These are phyloP conservation scores for Drosophila albomicans DNA, from an alignment of 1,140 invertebrate genomes.

Conservation along the genomic window DNA sequence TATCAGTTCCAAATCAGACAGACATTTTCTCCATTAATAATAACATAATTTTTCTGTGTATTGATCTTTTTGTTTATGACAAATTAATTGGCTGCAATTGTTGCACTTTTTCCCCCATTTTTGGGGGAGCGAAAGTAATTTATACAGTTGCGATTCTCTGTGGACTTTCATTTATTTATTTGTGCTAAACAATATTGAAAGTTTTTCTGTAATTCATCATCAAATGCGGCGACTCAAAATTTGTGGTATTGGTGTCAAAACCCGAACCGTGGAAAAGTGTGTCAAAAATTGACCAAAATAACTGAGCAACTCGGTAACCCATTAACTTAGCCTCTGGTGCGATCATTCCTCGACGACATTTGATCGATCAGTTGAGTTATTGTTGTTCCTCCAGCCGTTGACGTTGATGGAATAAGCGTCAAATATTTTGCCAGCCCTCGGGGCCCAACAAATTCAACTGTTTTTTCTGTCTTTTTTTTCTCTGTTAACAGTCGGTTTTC, in stretches of 20 bases:
- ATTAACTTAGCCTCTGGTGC: slow-evolving; percentile 57
- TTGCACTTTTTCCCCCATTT: slow-evolving; percentile 17
- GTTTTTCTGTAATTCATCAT: slow-evolving; percentile 29
- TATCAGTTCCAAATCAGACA: slow-evolving; percentile 48
- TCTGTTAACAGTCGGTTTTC: background rate
- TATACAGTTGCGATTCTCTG: slow-evolving; percentile 45
- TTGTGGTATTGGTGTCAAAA: slow-evolving; percentile 53
- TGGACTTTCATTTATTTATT: slow-evolving; percentile 6
- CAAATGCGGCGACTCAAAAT: slow-evolving; percentile 16
- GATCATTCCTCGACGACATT: slow-evolving; percentile 64
- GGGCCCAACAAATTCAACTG: slow-evolving; percentile 39
- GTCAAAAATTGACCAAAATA: slow-evolving; percentile 72
- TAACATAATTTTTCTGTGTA: slow-evolving; percentile 65
- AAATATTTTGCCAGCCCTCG: slow-evolving; percentile 69
- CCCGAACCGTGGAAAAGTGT: slow-evolving; percentile 45
- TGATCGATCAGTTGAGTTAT: slow-evolving; percentile 70
- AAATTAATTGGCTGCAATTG: slow-evolving; percentile 78
- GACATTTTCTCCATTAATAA: slow-evolving; percentile 51
- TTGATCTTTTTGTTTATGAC: slow-evolving; percentile 73
- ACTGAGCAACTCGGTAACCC: slow-evolving; percentile 57
- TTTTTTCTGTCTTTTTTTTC: background rate
- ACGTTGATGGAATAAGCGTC: slow-evolving; percentile 60
- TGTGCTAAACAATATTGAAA: slow-evolving; percentile 37
- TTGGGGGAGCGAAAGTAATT: slow-evolving; percentile 42
- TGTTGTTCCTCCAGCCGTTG: slow-evolving; percentile 37